phyloP scores from a whole-genome alignment of 2,797 vertebrate genomes.

The Poecilia picta region DNA sequence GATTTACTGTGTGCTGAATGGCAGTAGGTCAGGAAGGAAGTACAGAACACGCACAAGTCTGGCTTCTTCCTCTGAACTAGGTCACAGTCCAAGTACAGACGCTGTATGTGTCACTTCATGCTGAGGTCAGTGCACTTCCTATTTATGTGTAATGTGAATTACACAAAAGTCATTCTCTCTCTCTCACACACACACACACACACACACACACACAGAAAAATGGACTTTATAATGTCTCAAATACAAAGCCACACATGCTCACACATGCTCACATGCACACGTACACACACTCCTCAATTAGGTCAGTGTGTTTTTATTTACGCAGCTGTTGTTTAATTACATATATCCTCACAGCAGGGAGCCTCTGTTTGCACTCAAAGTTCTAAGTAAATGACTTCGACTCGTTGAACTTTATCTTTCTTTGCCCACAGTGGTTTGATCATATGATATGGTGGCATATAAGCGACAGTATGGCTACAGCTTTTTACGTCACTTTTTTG shows the following conservation, averaged over 20 bases:
- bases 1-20: not conserved
- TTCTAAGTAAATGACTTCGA: slow-evolving; percentile 16
- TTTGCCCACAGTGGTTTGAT: slow-evolving; percentile 1
- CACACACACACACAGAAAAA: too few species aligned
- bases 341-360: slow-evolving; percentile 47
- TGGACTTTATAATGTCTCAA: too few species aligned
- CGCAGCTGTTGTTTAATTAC: slow-evolving; percentile 64
- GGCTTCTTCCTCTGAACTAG: slow-evolving; percentile 43
- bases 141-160: slow-evolving; percentile 30
- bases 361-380: slow-evolving; percentile 32
- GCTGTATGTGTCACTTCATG: slow-evolving; percentile 25
- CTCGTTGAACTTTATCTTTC: slow-evolving; percentile 1
- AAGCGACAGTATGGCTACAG: not conserved
- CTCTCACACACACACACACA: slow-evolving; percentile 15
- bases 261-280: rapidly evolving
- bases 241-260: not conserved
- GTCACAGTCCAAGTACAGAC: slow-evolving; percentile 35
- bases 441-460: not conserved
- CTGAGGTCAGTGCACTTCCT: slow-evolving; percentile 45
- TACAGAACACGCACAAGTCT: slow-evolving; percentile 1
- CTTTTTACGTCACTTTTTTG: not conserved
- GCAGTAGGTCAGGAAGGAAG: slow-evolving; percentile 19
- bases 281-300: slow-evolving; percentile 34
- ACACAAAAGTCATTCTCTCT: not conserved
- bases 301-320: slow-evolving; percentile 68